Base-by-base conservation (phyloP, 2,797 vertebrate genomes). In the Sebastes cheni region DNA sequence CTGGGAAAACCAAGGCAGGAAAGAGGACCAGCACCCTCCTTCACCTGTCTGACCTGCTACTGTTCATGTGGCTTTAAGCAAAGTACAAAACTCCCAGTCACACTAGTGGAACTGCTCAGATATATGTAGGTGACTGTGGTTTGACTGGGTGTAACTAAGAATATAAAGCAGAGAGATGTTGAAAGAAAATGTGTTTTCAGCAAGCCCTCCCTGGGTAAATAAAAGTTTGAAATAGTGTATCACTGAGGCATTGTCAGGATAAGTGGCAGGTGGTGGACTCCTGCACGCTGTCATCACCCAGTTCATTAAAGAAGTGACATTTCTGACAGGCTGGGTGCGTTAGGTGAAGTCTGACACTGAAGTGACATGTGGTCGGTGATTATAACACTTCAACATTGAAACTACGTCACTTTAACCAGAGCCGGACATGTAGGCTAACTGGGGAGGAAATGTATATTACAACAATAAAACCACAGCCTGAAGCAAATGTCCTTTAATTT, bases 181-280 rank as follows among this genome's bases (percentile, higher is more conserved):
- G 70, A 72, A 67, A 67, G 46, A 72, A 76, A 78, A 18, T 76
- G 10, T 6, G 55, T 67, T 61, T 16, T 42, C 73, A 61, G 80
- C 81, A 60, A 50, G 61, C 60, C 62, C 67, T 83, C 80, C 81
- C 52, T 82, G 72, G 3, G 84, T 66, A 84, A 83, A 84, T 72
- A 83, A 16, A 75, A 52, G 36, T 77, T 68, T 64, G 20, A 77
- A 79, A 65, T 6, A 1, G 65, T 3, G 27, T 8, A 25, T 52
- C 13, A 30, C 25, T 1, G 10, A 55, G n/a, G 56, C 20, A 6
- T 27, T 70, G 77, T 65, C 58, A 6, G 72, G 39, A 5, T 72
- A 77, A 69, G 77, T 79, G 72, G 67, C 75, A 68, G 73, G 60
- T 50, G 5, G 16, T 18, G 64, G 67, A 60, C 65, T 74, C 61